These are phyloP conservation scores for Drosophila nr. medialis DNA, from an alignment of 2,888 invertebrate species.

Conservation along the genomic window DNA sequence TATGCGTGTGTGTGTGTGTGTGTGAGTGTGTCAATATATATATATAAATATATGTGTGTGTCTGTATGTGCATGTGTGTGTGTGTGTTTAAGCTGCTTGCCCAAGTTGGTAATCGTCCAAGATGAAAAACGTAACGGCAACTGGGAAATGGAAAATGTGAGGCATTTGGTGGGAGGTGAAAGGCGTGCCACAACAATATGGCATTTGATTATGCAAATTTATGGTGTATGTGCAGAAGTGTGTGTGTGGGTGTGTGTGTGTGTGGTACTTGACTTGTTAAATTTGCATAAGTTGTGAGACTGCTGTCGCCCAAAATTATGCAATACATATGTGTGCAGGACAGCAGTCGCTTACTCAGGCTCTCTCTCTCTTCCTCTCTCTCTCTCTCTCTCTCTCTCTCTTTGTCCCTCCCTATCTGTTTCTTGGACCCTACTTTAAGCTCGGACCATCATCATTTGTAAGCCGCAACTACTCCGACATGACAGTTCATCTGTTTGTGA, in stretches of 20 bases:
- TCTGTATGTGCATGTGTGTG: slow-evolving; percentile 4
- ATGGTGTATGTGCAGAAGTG: slow-evolving; percentile 14
- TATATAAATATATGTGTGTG: slow-evolving; percentile 13
- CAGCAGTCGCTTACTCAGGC: slow-evolving; percentile 13
- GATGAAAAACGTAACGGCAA: slow-evolving; percentile 60
- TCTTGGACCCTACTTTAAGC: slow-evolving; percentile 29
- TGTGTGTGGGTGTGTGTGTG: slow-evolving; percentile 25
- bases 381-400: background rate
- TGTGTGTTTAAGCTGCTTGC: slow-evolving; percentile 35
- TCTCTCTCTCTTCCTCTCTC: background rate
- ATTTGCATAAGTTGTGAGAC: slow-evolving; percentile 72
- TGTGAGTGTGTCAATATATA: background rate
- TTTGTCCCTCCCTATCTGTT: background rate
- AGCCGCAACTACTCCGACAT: slow-evolving; percentile 11
- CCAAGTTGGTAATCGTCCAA: slow-evolving; percentile 73
- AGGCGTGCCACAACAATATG: slow-evolving; percentile 63
- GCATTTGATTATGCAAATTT: slow-evolving; percentile 79
- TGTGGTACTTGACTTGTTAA: slow-evolving; percentile 72
- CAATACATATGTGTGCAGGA: slow-evolving; percentile 57
- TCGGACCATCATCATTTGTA: slow-evolving; percentile 42
- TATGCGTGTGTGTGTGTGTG: slow-evolving; percentile 11
- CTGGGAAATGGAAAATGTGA: slow-evolving; percentile 7
- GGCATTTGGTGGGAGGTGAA: slow-evolving; percentile 4
- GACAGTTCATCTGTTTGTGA: slow-evolving; percentile 25
- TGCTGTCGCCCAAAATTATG: slow-evolving; percentile 63